Conservation (phyloP, 2,113 vertebrate genomes). For the Corythoichthys haematopterus region DNA sequence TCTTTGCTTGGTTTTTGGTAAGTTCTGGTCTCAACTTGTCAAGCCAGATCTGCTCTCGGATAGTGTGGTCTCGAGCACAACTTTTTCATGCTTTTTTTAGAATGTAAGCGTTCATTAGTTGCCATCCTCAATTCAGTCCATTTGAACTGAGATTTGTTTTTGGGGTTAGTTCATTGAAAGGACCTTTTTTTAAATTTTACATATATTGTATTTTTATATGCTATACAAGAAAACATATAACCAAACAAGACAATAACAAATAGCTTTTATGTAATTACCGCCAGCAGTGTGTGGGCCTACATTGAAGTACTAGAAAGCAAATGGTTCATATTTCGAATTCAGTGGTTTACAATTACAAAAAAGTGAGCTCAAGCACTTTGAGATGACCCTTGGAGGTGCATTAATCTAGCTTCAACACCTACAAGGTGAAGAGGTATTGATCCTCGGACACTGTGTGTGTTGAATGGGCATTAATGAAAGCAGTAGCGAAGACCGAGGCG, state of each 20-base stretch:
- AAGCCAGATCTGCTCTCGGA: no score
- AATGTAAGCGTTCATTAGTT: no score
- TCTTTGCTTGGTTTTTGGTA: no score
- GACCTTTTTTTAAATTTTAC: no score
- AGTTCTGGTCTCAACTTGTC: no score
- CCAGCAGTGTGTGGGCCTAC: not conserved
- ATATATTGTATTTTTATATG: not conserved
- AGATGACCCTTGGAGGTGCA: conserved; percentile 43
- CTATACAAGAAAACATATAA: not conserved
- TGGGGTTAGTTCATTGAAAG: no score
- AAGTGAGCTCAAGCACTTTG: conserved; percentile 21
- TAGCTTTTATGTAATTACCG: conserved; percentile 1
- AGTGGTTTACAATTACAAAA: conserved; percentile 11
- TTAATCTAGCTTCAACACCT: conserved; percentile 34
- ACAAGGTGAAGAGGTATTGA: conserved; percentile 56
- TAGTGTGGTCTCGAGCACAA: no score
- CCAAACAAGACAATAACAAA: not conserved
- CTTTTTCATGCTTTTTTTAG: no score
- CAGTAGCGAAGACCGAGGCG: conserved; percentile 23
- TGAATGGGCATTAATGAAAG: conserved; percentile 51
- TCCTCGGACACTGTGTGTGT: conserved; percentile 38
- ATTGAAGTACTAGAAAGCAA: not conserved
- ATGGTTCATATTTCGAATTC: conserved; percentile 17
- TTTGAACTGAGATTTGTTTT: no score
- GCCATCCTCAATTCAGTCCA: no score